Evolutionary conservation across 2,113 vertebrate species (phyloP).

Genomic region (Micromys minutus): DNA sequence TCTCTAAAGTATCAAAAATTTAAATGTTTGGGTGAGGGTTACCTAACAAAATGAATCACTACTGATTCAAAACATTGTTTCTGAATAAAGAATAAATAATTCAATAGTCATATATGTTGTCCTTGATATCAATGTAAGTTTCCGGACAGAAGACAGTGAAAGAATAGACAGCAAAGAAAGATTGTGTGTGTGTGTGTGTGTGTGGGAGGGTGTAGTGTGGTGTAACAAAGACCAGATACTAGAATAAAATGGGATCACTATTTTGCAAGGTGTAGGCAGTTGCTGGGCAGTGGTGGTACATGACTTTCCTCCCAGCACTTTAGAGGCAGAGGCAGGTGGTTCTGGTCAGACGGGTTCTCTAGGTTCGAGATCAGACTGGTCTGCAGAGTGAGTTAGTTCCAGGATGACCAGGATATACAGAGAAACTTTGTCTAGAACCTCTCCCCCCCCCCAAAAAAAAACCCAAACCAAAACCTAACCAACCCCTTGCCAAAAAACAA

Average conservation of each 20-base stretch:
- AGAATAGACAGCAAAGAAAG: slow-evolving; percentile 2
- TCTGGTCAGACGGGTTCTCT: no score
- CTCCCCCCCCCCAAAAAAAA: no score
- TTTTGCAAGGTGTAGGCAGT: background rate
- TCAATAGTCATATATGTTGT: background rate
- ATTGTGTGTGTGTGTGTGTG: no score
- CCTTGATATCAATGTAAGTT: background rate
- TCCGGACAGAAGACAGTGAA: background rate
- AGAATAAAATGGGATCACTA: background rate
- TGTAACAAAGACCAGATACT: background rate
- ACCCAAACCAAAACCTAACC: no score
- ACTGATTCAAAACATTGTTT: slow-evolving; percentile 65
- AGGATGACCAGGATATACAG: no score
- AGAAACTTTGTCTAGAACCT: no score
- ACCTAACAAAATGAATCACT: slow-evolving; percentile 63
- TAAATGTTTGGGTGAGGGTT: slow-evolving; percentile 59
- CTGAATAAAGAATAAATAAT: slow-evolving; percentile 38
- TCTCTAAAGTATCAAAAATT: slow-evolving; percentile 69
- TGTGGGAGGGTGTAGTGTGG: background rate
- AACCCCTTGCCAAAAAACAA: no score
- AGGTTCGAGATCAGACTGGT: no score
- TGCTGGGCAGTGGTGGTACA: background rate
- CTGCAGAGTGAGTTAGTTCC: no score
- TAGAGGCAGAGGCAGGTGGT: no score
- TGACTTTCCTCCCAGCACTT: background rate